A percentile compares a stretch with the other conserved stretches of the same genome.
Evolutionary conservation across 1,140 invertebrate species (phyloP).

Genomic region (Pogonomyrmex californicus): DNA sequence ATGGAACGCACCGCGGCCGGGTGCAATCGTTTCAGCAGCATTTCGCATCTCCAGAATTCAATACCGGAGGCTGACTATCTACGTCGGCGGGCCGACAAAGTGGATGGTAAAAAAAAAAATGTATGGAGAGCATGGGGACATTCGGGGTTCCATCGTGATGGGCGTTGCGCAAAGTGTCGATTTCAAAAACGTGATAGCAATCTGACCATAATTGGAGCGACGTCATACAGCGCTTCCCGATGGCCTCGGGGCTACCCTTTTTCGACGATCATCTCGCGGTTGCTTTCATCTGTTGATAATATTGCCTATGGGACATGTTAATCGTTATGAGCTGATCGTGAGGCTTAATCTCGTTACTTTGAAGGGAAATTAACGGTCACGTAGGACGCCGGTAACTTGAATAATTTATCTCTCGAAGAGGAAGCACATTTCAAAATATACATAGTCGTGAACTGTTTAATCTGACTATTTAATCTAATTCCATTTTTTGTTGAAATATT

Average conservation of each 20-base stretch:
- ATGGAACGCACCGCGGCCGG: conserved; percentile 63
- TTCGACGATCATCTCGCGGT: neutral
- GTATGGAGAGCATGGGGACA: neutral
- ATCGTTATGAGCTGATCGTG: neutral
- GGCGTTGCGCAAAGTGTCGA: conserved; percentile 52
- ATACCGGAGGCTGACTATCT: conserved; percentile 36
- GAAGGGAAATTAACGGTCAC: conserved; percentile 55
- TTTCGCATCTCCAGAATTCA: conserved; percentile 67
- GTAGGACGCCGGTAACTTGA: conserved; percentile 35
- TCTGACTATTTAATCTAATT: neutral
- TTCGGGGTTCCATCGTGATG: conserved; percentile 29
- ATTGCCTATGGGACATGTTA: neutral
- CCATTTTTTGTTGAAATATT: neutral
- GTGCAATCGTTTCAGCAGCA: conserved; percentile 69
- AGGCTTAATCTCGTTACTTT: conserved; percentile 48
- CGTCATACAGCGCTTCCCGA: neutral
- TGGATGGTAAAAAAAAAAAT: conserved; percentile 58
- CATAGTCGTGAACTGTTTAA: neutral
- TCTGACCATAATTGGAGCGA: conserved; percentile 38
- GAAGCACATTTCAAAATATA: neutral
- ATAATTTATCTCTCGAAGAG: neutral
- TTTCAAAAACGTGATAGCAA: conserved; percentile 65
- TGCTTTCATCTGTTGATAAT: conserved; percentile 21
- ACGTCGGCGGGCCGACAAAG: conserved; percentile 60
- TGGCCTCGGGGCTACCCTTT: neutral